These are phyloP conservation scores for Musca domestica DNA, from an alignment of 1,140 invertebrate species.

Conservation along the genomic window DNA sequence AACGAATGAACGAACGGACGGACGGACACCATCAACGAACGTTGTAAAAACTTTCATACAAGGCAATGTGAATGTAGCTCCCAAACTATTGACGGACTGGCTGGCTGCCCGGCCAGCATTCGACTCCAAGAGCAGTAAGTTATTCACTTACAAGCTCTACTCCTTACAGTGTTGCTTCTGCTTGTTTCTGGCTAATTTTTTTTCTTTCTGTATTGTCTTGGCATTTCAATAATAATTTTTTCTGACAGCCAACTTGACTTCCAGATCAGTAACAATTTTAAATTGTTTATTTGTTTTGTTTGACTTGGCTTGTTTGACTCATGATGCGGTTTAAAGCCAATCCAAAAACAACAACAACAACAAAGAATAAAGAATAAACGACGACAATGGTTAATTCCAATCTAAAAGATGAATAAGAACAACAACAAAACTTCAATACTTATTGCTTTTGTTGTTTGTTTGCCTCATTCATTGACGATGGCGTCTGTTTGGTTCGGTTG, in stretches of 20 bases:
- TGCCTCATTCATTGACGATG: background rate
- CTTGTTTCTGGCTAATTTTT: background rate
- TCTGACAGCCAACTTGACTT: slow-evolving; percentile 53
- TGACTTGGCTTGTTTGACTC: slow-evolving; percentile 20
- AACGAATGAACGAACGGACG: slow-evolving; percentile 32
- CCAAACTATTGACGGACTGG: background rate
- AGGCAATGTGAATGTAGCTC: background rate
- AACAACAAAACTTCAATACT: too few species aligned
- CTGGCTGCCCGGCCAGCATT: background rate
- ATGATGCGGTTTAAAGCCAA: background rate
- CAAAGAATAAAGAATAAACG: too few species aligned
- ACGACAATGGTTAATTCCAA: too few species aligned
- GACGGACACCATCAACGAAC: slow-evolving; percentile 46
- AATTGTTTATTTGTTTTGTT: slow-evolving; percentile 25
- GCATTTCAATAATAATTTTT: slow-evolving; percentile 55
- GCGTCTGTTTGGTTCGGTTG: slow-evolving; percentile 10
- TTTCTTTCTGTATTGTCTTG: slow-evolving; percentile 28
- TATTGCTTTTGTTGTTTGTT: too few species aligned
- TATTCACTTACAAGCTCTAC: background rate
- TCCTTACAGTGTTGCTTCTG: background rate
- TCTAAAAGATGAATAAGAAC: too few species aligned
- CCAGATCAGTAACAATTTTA: slow-evolving; percentile 43
- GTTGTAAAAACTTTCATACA: background rate
- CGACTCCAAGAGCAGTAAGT: background rate
- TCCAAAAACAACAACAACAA: too few species aligned